Evolutionary conservation across 2,797 vertebrate genomes (phyloP).

Genomic region (Odontamblyopus rebecca): DNA sequence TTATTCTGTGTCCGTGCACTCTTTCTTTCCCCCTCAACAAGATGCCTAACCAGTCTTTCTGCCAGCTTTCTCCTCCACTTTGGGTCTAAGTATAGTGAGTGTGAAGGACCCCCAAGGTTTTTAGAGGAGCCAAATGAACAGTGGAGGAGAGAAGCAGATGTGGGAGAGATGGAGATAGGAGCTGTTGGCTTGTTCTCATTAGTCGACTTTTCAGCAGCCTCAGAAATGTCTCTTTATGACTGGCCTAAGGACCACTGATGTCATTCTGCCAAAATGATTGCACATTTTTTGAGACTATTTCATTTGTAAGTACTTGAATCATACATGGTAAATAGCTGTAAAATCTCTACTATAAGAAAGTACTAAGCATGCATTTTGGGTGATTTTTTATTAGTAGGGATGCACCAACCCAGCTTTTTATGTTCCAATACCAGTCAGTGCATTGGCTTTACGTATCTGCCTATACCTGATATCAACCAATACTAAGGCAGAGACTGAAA

Average conservation of each 20-base stretch:
- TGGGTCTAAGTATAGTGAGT: constrained; percentile 12
- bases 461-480: too few species aligned
- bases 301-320: background rate
- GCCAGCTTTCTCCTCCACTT: constrained; percentile 38
- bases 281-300: constrained; percentile 18
- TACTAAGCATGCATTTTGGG: too few species aligned
- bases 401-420: too few species aligned
- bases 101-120: constrained; percentile 29
- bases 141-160: constrained; percentile 20
- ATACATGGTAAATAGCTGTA: background rate
- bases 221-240: constrained; percentile 7
- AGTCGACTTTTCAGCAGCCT: constrained; percentile 18
- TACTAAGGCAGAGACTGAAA: too few species aligned
- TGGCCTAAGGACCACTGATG: background rate
- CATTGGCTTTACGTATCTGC: too few species aligned
- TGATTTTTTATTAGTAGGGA: too few species aligned
- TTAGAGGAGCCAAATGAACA: constrained; percentile 14
- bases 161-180: constrained; percentile 7
- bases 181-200: constrained; percentile 23
- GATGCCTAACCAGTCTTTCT: constrained; percentile 39
- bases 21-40: constrained; percentile 38
- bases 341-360: too few species aligned
- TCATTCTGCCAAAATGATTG: background rate
- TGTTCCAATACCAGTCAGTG: too few species aligned
- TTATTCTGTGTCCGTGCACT: constrained; percentile 22